A percentile compares a stretch with the other conserved stretches of the same genome.
Conservation (phyloP, 2,797 vertebrate genomes). For the Pipistrellus pygmaeus region DNA sequence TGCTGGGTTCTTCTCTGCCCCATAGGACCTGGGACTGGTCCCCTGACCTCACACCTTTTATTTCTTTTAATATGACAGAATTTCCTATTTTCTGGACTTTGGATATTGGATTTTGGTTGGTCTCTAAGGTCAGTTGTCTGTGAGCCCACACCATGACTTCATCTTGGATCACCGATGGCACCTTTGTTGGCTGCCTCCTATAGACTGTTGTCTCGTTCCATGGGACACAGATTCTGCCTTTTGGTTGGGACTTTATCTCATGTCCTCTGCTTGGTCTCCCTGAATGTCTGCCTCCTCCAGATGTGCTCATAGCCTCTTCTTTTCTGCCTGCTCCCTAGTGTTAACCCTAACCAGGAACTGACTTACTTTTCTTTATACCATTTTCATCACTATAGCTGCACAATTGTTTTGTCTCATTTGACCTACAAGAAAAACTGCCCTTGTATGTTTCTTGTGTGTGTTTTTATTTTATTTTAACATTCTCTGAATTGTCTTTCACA, state of each 20-base stretch:
- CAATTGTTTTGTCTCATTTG: not conserved
- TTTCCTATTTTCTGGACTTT: not conserved
- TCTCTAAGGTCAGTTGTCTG: not conserved
- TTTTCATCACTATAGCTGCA: not conserved
- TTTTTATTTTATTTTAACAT: not conserved
- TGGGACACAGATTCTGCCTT: not conserved
- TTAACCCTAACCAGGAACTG: not conserved
- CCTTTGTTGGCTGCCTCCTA: accelerated
- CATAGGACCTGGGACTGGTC: not conserved
- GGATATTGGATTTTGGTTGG: not conserved
- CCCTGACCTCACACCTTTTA: not conserved
- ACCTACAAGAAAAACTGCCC: not conserved
- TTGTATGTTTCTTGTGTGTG: too few relatives aligned
- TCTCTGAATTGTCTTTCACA: not conserved
- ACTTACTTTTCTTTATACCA: not conserved
- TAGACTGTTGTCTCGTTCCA: not conserved
- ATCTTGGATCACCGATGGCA: accelerated
- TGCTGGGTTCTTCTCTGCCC: not conserved
- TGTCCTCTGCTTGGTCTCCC: not conserved
- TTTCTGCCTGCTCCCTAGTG: not conserved
- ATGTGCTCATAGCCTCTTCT: not conserved
- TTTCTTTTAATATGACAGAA: not conserved
- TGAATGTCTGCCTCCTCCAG: accelerated
- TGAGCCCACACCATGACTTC: accelerated
- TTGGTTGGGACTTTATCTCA: not conserved